Conservation (phyloP, 1,140 invertebrate species). For the Dreissena polymorpha region DNA sequence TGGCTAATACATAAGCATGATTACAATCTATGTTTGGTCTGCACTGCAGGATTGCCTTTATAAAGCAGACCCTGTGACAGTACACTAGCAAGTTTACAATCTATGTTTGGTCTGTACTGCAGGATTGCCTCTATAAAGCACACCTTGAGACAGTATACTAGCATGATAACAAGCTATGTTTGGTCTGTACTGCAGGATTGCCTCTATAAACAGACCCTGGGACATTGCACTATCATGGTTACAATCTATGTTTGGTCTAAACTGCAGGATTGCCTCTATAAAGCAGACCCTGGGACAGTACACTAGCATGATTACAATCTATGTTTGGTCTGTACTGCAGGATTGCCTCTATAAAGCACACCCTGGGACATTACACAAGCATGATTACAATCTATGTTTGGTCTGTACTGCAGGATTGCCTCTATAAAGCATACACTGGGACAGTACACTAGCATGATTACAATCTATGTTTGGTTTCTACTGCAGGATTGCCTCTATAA, state of each 20-base stretch:
- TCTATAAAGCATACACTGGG: constrained; percentile 88
- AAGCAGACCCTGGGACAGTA: constrained; percentile 87
- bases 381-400: too few species aligned
- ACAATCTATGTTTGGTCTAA: too few species aligned
- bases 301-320: constrained; percentile 57
- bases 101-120: not conserved
- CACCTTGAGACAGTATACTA: constrained; percentile 84
- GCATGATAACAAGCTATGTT: too few species aligned
- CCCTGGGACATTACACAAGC: constrained; percentile 84
- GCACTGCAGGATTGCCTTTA: constrained; percentile 84
- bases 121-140: constrained; percentile 89
- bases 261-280: constrained; percentile 85
- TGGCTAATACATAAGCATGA: constrained; percentile 82
- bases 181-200: constrained; percentile 80
- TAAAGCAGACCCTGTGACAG: constrained; percentile 87
- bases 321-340: constrained; percentile 46
- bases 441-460: constrained; percentile 80
- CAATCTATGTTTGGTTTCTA: too few species aligned
- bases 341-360: constrained; percentile 89
- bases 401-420: constrained; percentile 82
- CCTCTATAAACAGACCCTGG: constrained; percentile 88
- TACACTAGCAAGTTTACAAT: constrained; percentile 75
- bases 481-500: constrained; percentile 86
- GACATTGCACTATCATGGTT: constrained; percentile 81
- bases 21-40: too few species aligned